Evolutionary conservation across 2,797 vertebrate species (phyloP), one percentile per base, ranked within the genome.

Genomic region (Macropus fuliginosus): DNA sequence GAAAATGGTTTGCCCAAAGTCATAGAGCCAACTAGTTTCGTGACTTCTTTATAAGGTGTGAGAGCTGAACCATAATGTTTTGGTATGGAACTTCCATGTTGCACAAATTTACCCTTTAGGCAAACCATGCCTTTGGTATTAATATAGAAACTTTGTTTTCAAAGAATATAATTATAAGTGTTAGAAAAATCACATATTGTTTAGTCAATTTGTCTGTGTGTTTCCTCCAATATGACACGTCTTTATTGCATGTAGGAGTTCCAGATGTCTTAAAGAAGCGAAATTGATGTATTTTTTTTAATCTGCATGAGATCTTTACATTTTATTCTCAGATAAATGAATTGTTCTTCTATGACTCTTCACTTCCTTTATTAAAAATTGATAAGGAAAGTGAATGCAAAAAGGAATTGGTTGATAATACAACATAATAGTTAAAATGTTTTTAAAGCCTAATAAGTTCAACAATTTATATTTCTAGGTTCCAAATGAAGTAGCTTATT

Each of bases 91-190:
- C n/a, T 54, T 93, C 54, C 34, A 92, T 50, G 92, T 29, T 93
- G 91, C 21, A 92, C 18, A 91, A 66, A 91, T 29, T 95, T 28
- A 27, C 54, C 62, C 21, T 89, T 31, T 62, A 94, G 93, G 74
- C 18, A 81, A 81, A 81, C 12, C 11, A 93, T 40, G 34, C 14
- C 34, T 55, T 87, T 87, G 74, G 40, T 27, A 46, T 87, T 87
- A 87, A 87, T 87, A 50, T 87, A 94, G 13, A 92, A 96, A 96
- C 56, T 97, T 95, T 95, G 62, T 96, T 97, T 98, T 94, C 93
- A 96, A 95, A 97, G 40, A 96, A 56, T 94, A 40, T 6, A 97
- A 94, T 94, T 94, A 28, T 91, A 97, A 90, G 91, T 90, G 89
- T 34, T 40, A 96, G 93, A 95, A 97, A 95, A 96, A 91, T 57